Conservation (phyloP, 2,888 invertebrate genomes). For the Helobdella robusta region DNA sequence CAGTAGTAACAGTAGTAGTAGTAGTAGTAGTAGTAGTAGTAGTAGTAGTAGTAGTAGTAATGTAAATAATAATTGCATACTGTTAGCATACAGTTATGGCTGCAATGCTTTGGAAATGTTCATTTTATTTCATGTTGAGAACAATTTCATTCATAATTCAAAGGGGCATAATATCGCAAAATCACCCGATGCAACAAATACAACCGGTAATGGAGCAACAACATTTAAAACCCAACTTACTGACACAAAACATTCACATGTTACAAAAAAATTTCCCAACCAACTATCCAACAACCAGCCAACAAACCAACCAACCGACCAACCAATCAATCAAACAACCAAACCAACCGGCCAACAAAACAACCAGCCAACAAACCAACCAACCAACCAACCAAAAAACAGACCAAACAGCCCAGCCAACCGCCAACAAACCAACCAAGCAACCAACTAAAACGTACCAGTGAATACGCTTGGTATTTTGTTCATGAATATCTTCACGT, state of each 20-base stretch:
- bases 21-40: background rate
- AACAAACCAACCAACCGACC: too few relatives aligned
- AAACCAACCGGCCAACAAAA: too few relatives aligned
- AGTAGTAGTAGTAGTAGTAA: too few relatives aligned
- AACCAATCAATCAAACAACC: too few relatives aligned
- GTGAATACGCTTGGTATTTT: slow-evolving; percentile 5
- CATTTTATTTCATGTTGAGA: background rate
- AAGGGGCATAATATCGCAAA: too few relatives aligned
- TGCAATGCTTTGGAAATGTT: background rate
- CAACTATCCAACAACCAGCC: too few relatives aligned
- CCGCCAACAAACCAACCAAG: background rate
- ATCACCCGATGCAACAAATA: background rate
- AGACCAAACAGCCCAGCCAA: too few relatives aligned
- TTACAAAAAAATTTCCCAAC: too few relatives aligned
- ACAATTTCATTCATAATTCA: too few relatives aligned
- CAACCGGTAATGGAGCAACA: background rate
- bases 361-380: too few relatives aligned
- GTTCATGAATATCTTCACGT: slow-evolving; percentile 6
- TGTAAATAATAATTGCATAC: background rate
- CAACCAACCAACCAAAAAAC: too few relatives aligned
- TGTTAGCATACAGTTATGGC: background rate
- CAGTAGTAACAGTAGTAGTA: background rate
- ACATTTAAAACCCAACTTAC: background rate
- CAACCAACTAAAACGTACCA: slow-evolving; percentile 3
- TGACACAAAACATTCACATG: too few relatives aligned